Base-by-base conservation (phyloP, 1,140 invertebrate genomes). In the Diorhabda elongata region DNA sequence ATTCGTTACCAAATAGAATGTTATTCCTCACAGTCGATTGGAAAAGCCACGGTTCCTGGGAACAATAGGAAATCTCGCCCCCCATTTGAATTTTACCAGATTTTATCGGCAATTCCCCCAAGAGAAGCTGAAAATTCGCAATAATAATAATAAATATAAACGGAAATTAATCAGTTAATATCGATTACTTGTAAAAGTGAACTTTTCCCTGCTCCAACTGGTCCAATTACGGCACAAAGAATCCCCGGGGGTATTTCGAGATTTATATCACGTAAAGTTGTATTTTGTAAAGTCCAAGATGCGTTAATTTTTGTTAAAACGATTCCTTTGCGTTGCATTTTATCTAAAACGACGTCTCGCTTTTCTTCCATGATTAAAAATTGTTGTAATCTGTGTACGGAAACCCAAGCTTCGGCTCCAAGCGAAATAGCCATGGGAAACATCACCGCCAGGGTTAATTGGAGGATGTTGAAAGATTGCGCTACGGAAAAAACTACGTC, bases 131-230 rank as follows among this genome's bases (percentile, higher is more conserved):
- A 9, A 97, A 82, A 3, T 96, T 78, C 26, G 26, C 26, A 41
- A 60, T 42, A 42, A 63, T 26, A 26, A 26, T 26, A 26, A 26
- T 26, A 26, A 26, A 26, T 26, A 26, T 26, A 26, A 26, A 26
- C 26, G 1, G 26, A 26, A 26, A 26, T 26, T 26, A 26, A 26
- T 26, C 26, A 26, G 26, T 26, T 26, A 26, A 26, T 26, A 1
- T 1, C 26, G 79, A 6, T 44, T 41, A 72, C 71, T 83, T 92
- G 89, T 11, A 95, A 81, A 2, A 95, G 78, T 0, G 92, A 91
- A 70, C 88, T 90, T 88, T 93, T 95, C 75, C 92, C 92, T 66
- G 89, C 83, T 44, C 92, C 92, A 44, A 94, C 91, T 47, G 90
- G 84, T 61, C 93, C 93, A 52, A 93, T 88, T 2, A 95, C 82